A percentile compares a stretch with the other conserved stretches of the same genome.
phyloP scores from a whole-genome alignment of 2,113 vertebrate species.

The Python bivittatus region DNA sequence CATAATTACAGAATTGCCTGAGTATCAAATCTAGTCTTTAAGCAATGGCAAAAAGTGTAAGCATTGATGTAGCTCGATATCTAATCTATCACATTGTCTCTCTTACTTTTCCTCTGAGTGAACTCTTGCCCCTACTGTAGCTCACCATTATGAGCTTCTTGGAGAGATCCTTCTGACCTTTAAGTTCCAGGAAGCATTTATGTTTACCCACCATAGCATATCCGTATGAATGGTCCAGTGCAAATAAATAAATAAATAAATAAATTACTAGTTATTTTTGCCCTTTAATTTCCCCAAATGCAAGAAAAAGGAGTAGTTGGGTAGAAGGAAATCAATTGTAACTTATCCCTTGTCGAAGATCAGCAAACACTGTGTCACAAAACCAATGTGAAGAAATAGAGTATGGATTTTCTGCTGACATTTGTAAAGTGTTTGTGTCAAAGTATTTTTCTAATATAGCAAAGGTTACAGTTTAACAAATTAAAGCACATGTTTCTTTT shows the following conservation, averaged over 20 bases:
- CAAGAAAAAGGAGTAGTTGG: constrained; percentile 63
- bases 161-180: constrained; percentile 59
- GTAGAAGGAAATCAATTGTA: constrained; percentile 78
- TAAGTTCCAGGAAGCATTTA: constrained; percentile 51
- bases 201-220: constrained; percentile 60
- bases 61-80: neutral
- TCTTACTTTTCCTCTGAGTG: constrained; percentile 14
- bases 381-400: constrained; percentile 81
- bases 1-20: constrained; percentile 1
- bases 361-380: constrained; percentile 79
- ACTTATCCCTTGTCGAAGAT: constrained; percentile 78
- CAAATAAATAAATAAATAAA: neutral
- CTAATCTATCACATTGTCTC: constrained; percentile 6
- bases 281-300: constrained; percentile 72
- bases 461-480: constrained; percentile 80
- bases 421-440: constrained; percentile 82
- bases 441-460: constrained; percentile 79
- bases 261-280: constrained; percentile 61
- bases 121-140: neutral
- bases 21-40: neutral
- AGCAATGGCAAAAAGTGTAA: neutral
- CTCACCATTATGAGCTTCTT: constrained; percentile 39
- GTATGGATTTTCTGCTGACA: constrained; percentile 84
- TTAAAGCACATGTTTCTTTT: constrained; percentile 77
- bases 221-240: constrained; percentile 52